Conservation (phyloP, 2,888 invertebrate species). For the Oligia fasciuncula region DNA sequence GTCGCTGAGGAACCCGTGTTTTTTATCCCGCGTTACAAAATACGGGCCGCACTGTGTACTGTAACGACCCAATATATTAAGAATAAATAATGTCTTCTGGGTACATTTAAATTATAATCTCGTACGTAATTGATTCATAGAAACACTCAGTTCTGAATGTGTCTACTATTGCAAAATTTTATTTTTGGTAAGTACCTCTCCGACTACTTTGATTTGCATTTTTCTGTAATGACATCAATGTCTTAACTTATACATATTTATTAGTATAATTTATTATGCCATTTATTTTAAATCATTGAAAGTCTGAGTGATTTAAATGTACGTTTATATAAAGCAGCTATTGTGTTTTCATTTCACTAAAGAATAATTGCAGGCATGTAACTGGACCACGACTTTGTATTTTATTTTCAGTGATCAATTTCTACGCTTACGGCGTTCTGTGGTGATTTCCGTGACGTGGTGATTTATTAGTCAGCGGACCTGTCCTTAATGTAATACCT, state of each 20-base stretch:
- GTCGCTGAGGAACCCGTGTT: constrained; percentile 66
- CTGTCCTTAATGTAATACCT: constrained; percentile 63
- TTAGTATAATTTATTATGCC: constrained; percentile 83
- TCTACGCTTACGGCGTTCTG: constrained; percentile 74
- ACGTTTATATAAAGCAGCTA: constrained; percentile 79
- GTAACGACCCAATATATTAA: constrained; percentile 47
- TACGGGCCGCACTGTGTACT: constrained; percentile 45
- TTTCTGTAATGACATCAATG: constrained; percentile 83
- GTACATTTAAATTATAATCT: constrained; percentile 55
- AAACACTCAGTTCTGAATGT: constrained; percentile 68
- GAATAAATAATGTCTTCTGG: constrained; percentile 48
- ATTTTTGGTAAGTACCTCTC: constrained; percentile 66
- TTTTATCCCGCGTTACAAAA: constrained; percentile 69
- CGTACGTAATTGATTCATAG: constrained; percentile 64
- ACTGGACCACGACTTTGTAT: constrained; percentile 78
- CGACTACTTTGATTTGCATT: constrained; percentile 79
- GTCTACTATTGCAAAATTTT: constrained; percentile 73
- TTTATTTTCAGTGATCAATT: constrained; percentile 79
- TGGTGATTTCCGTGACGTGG: constrained; percentile 74
- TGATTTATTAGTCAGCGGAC: constrained; percentile 68
- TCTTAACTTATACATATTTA: constrained; percentile 84
- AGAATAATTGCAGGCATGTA: constrained; percentile 77
- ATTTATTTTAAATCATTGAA: constrained; percentile 82
- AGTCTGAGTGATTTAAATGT: constrained; percentile 81
- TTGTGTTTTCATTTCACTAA: constrained; percentile 81